Base-by-base conservation (phyloP, 2,888 invertebrate species). In the Dromius quadrimaculatus region DNA sequence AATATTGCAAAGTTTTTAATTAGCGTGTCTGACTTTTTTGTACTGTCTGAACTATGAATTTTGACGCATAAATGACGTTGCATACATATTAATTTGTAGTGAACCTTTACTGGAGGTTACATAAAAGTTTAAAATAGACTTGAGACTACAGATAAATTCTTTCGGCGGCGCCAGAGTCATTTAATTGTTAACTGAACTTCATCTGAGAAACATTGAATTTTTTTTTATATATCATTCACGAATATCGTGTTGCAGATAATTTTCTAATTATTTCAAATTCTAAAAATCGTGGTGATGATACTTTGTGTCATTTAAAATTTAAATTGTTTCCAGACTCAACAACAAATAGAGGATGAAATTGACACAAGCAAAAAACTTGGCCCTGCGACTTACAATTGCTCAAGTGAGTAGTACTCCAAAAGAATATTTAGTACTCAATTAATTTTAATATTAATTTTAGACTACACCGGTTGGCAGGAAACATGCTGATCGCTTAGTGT, bases 401-500 rank as follows among this genome's bases (percentile, higher is more conserved):
- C 78, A 77, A 76, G 78, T 78, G 72, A 73, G 57, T 69, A 47
- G 13, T 23, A n/a, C 9, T 17, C 15, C 9, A 2, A 19, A 17
- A 19, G 22, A 23, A 50, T 20, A 50, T 22, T 50, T 11, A 20
- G 9, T 47, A 20, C 1, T 22, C 3, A 17, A 4, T 47, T 17
- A 22, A 8, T 47, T n/a, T 20, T n/a, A 4, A 47, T 20, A 47
- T 47, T 15, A 19, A 47, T 70, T 28, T 72, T 71, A 79, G 78
- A 78, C 77, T 77, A 77, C 74, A 17, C 71, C 76, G 9, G 71
- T 74, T 28, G 70, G 72, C 28, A 34, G 74, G 63, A 72, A 73
- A 22, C 73, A 73, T 59, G 72, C 73, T 32, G 81, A 82, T 72
- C 79, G 75, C 73, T 73, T 81, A 73, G 78, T 81, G 15, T 79